Percentiles rank a stretch among this genome's conserved stretches.
Conservation (phyloP, 2,113 vertebrate species). For the Ursus arctos region DNA sequence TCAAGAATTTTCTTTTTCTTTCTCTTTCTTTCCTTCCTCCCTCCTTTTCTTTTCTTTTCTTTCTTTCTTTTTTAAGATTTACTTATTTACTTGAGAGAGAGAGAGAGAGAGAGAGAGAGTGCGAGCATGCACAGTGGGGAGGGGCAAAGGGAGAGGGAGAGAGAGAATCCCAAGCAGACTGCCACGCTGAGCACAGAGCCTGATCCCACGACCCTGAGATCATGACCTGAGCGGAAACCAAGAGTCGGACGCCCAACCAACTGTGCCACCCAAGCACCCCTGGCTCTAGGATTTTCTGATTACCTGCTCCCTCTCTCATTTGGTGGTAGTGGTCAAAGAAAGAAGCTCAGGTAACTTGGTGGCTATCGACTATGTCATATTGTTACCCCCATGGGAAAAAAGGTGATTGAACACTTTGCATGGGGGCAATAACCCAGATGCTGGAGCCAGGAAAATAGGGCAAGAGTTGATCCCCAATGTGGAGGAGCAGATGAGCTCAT, state of each 20-base stretch:
- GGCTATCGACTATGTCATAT: background rate
- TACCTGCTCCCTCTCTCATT: background rate
- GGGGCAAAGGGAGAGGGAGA: background rate
- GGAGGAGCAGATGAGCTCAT: background rate
- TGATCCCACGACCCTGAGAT: background rate
- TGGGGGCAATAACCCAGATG: background rate
- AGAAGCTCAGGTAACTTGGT: background rate
- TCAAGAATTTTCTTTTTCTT: background rate
- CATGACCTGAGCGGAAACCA: background rate
- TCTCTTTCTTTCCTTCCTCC: too few relatives aligned
- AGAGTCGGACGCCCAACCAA: background rate
- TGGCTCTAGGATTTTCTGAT: background rate
- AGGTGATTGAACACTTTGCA: background rate
- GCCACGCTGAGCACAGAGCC: background rate
- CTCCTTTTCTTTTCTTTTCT: background rate
- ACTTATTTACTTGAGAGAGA: background rate
- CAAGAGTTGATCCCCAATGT: background rate
- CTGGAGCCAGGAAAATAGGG: background rate
- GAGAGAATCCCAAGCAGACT: background rate
- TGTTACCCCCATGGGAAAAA: accelerated
- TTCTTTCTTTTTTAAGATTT: background rate
- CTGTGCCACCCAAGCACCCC: background rate
- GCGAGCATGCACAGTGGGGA: background rate
- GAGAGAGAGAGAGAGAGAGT: background rate
- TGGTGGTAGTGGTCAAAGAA: background rate